A percentile compares a stretch with the other conserved stretches of the same genome.
Evolutionary conservation across 2,113 vertebrate genomes (phyloP).

Genomic region (Crypturellus undulatus): DNA sequence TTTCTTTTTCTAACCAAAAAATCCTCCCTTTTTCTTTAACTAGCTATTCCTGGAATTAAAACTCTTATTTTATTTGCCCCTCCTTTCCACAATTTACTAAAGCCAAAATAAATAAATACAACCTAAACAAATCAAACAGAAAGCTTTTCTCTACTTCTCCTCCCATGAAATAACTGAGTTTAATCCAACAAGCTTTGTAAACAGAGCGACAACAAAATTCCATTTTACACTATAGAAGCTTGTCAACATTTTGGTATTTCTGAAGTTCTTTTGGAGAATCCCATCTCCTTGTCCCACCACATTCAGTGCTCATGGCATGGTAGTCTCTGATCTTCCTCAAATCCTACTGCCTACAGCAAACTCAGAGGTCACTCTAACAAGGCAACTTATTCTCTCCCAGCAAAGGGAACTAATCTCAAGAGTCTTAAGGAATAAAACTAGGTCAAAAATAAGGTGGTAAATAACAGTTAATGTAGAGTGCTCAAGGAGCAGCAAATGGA

Average conservation of each 20-base stretch:
- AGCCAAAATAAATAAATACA: neutral
- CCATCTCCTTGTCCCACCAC: neutral
- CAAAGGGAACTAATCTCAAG: neutral
- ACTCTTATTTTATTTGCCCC: neutral
- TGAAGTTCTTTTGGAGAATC: neutral
- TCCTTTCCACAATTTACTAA: neutral
- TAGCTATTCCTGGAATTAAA: neutral
- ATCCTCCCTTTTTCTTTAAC: neutral
- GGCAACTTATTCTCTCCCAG: neutral
- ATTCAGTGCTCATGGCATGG: neutral
- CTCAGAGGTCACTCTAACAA: neutral
- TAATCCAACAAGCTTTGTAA: neutral
- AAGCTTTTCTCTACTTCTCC: neutral
- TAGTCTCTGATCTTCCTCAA: neutral
- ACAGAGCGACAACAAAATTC: neutral
- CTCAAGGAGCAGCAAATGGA: neutral
- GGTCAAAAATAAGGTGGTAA: neutral
- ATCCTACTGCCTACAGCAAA: neutral
- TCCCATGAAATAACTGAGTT: neutral
- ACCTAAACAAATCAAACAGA: neutral
- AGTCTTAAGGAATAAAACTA: neutral
- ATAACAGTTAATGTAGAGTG: neutral
- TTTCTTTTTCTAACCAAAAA: neutral
- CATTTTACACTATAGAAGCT: neutral
- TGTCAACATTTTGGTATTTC: neutral